Conservation (phyloP, 2,888 invertebrate genomes). For the Cylindroiulus punctatus region DNA sequence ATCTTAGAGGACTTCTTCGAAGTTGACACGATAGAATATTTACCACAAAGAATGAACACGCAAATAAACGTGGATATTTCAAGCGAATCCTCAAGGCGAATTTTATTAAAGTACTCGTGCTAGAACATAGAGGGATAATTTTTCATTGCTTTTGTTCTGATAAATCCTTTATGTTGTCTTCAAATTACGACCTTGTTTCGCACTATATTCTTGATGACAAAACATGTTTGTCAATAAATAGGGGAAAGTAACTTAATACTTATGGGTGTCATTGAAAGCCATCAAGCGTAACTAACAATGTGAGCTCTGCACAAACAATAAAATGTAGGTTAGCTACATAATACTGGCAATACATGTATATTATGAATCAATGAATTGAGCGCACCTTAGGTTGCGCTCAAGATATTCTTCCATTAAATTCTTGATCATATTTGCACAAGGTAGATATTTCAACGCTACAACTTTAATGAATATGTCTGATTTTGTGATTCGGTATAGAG, state of each 20-base stretch:
- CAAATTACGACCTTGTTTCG: conserved; percentile 24
- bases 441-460: not conserved
- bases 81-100: conserved; percentile 32
- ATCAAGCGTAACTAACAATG: conserved; percentile 26
- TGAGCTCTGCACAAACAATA: not conserved
- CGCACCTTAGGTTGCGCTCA: too few relatives aligned
- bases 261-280: conserved; percentile 29
- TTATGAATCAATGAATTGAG: conserved; percentile 16
- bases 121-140: not conserved
- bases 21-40: not conserved
- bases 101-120: not conserved
- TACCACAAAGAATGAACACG: not conserved
- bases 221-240: conserved; percentile 26
- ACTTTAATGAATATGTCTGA: too few relatives aligned
- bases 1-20: not conserved
- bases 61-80: not conserved
- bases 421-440: not conserved
- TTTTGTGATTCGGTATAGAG: too few relatives aligned
- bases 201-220: conserved; percentile 20
- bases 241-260: conserved; percentile 13
- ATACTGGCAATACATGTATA: not conserved
- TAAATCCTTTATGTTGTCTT: not conserved
- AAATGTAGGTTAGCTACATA: conserved; percentile 31
- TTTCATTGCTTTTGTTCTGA: not conserved
- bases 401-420: not conserved